Base-by-base conservation (phyloP, 2,888 invertebrate genomes). In the Serrognathus titanus region DNA sequence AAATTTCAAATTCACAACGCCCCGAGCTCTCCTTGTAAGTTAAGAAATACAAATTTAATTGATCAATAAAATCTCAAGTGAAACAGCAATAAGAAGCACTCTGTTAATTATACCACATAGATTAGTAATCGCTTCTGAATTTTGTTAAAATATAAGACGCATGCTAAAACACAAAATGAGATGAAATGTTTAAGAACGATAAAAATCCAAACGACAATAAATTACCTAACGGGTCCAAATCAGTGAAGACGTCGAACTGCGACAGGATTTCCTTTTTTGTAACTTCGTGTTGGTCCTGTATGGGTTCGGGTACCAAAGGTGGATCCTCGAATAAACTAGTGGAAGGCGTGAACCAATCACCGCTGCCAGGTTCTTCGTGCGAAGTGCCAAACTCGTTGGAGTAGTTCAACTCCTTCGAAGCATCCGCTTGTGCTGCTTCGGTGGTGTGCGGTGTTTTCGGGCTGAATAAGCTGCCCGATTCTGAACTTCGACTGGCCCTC, bases 211-310 rank as follows among this genome's bases (percentile, higher is more conserved):
- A 7, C 24, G 24, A 6, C 1, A 12, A 39, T 39, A n/a, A 43
- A 71, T 90, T 91, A 75, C 94, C 94, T 75, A 94, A 82, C 60
- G 95, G 95, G 83, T 95, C 94, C 78, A 95, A 82, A 77, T 95
- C 94, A 65, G 92, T 93, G 83, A 95, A 95, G 70, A 94, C 91
- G 81, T 93, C 93, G 81, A 88, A 86, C 76, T 78, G 77, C 10
- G 77, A 75, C 64, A 78, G 64, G 60, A 78, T 78, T 62, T 77
- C 77, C 61, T 75, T 72, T 53, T 76, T 76, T 10, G 72, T 65
- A 38, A 68, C 66, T 62, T 77, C 75, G 51, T 76, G 75, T 57
- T 73, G 73, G 37, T 75, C 74, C 50, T 75, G 75, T 59, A 69
- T 72, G 3, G 65, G 59, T n/a, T 67, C 62, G 57, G 69, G 69